These are phyloP conservation scores for Hephaestus fuliginosus DNA, from an alignment of 2,797 vertebrate genomes.

Conservation along the genomic window DNA sequence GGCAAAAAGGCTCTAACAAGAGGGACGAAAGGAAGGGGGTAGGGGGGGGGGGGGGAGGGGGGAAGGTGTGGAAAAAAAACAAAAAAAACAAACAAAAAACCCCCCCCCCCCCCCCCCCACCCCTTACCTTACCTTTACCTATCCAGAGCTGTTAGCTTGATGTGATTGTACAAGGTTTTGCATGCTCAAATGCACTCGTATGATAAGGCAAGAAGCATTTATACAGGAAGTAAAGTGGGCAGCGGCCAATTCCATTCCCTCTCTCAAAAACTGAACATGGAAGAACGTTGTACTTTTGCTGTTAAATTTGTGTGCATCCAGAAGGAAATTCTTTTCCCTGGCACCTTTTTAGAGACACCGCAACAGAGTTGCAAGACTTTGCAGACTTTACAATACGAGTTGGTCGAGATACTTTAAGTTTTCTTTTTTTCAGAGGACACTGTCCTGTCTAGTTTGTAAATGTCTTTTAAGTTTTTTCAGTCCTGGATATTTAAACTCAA, in stretches of 20 bases:
- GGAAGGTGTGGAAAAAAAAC: too few relatives aligned
- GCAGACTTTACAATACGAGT: background rate
- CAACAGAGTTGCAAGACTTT: too few relatives aligned
- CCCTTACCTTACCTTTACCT: too few relatives aligned
- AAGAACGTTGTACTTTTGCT: background rate
- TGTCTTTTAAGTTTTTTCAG: background rate
- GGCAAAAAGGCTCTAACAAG: too few relatives aligned
- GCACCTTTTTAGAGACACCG: background rate
- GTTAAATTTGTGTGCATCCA: background rate
- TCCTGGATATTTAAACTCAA: background rate
- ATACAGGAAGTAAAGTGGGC: slow-evolving; percentile 1
- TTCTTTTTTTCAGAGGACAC: background rate
- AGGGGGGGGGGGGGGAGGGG: too few relatives aligned
- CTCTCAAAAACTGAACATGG: background rate
- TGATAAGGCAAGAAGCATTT: background rate
- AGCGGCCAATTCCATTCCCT: background rate
- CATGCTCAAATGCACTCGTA: background rate
- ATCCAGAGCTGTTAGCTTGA: background rate
- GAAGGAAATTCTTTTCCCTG: background rate
- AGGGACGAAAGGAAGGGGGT: too few relatives aligned
- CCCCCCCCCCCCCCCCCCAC: too few relatives aligned
- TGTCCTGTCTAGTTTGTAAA: background rate
- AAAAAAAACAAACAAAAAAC: too few relatives aligned
- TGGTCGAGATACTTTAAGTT: too few relatives aligned
- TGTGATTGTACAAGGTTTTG: background rate